phyloP scores from a whole-genome alignment of 1,140 invertebrate genomes.

The Orussus abietinus region DNA sequence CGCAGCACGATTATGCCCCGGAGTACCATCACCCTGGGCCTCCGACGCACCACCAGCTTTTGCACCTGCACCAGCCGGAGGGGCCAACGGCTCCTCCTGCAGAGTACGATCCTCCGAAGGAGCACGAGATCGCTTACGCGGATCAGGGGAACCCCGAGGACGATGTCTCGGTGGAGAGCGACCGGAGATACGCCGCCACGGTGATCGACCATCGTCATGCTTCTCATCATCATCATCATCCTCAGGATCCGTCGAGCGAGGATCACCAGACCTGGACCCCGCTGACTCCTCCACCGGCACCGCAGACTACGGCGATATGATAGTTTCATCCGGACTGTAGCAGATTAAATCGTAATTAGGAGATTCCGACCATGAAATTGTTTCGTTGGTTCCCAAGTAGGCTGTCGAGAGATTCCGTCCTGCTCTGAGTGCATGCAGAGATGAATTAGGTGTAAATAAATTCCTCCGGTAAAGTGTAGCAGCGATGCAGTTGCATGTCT shows the following conservation, averaged over 20 bases:
- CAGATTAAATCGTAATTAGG: too few relatives aligned
- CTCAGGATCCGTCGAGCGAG: constrained; percentile 10
- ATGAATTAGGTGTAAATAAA: too few relatives aligned
- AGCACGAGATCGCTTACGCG: constrained; percentile 36
- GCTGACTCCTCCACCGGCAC: constrained; percentile 40
- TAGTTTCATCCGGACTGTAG: too few relatives aligned
- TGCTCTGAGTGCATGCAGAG: too few relatives aligned
- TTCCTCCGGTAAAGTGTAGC: too few relatives aligned
- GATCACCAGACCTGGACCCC: constrained; percentile 42
- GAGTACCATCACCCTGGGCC: constrained; percentile 31
- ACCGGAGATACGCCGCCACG: constrained; percentile 34
- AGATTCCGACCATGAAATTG: too few relatives aligned
- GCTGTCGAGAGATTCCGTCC: too few relatives aligned
- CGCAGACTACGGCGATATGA: constrained; percentile 49
- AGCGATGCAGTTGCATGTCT: too few relatives aligned
- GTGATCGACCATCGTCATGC: constrained; percentile 35
- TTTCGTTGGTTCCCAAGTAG: too few relatives aligned
- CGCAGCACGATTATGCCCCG: constrained; percentile 26
- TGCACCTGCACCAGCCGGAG: constrained; percentile 23
- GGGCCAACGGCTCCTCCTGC: constrained; percentile 30
- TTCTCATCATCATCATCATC: constrained; percentile 30
- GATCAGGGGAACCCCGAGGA: constrained; percentile 32
- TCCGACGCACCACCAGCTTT: constrained; percentile 22
- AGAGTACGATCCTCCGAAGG: constrained; percentile 37
- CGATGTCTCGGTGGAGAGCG: constrained; percentile 27